Base-by-base conservation (phyloP, 2,888 invertebrate genomes). In the Rotaria macrura region DNA sequence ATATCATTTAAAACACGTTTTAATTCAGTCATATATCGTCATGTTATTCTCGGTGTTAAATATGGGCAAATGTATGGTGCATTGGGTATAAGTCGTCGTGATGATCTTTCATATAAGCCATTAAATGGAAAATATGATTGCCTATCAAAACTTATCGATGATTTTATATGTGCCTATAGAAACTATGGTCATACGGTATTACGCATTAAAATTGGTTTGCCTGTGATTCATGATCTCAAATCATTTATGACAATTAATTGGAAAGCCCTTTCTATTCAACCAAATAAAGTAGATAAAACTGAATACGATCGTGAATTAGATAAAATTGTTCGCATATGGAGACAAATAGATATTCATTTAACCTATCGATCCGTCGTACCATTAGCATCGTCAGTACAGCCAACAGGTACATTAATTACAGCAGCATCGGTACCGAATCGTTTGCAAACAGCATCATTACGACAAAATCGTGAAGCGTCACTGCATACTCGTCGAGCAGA, bases 21-120 rank as follows among this genome's bases (percentile, higher is more conserved):
- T 86, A 88, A 88, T 84, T 90, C 90, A 25, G 88, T 88, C 55
- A 87, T 88, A 4, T 89, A 90, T 87, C 88, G 90, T 7, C 91
- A 91, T 88, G 91, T 91, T 17, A 91, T 91, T 7, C 88, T 91
- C 17, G 91, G 90, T 2, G 87, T 91, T 17, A 90, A 89, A 86
- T 88, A 89, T 87, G 88, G 88, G 85, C 91, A 91, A 12, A 85
- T 87, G 52, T 91, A 90, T 87, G 91, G 91, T 25, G 89, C 91
- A 9, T 87, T 91, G 29, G 91, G 91, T 20, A 89, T 91, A 89
- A 91, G 91, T 87, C 88, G 91, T 29, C 87, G 91, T 72, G 88
- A 89, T 25, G 90, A 91, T 85, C 89, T 91, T 85, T 91, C 91
- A 90, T 89, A 90, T 87, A 91, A 91, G 88, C 90, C 91, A 43